Conservation (phyloP, 2,797 vertebrate species). For the Scleropages formosus region DNA sequence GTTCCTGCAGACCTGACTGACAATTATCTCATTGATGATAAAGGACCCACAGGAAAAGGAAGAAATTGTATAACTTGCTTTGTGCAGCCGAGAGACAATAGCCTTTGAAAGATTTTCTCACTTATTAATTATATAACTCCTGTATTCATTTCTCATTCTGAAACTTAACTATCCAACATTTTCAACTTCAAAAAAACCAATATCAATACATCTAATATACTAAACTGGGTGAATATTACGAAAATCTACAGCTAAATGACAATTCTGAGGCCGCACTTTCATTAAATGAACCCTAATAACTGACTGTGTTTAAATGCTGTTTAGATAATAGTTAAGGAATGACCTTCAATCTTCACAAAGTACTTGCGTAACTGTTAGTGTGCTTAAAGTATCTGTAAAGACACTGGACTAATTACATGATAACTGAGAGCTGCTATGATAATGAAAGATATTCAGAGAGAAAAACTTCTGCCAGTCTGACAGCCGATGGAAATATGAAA, state of each 20-base stretch:
- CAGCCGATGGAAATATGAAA: background rate
- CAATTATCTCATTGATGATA: slow-evolving; percentile 19
- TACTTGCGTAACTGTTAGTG: background rate
- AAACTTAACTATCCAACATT: slow-evolving; percentile 11
- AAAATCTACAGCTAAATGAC: background rate
- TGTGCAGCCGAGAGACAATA: background rate
- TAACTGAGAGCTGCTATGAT: background rate
- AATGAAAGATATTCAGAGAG: background rate
- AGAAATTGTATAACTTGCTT: background rate
- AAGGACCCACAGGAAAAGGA: background rate
- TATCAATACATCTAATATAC: slow-evolving; percentile 6
- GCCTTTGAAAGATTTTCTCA: slow-evolving; percentile 5
- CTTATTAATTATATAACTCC: background rate
- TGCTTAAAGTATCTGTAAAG: background rate
- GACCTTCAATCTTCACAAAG: slow-evolving; percentile 23
- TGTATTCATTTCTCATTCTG: background rate
- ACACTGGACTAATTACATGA: slow-evolving; percentile 6
- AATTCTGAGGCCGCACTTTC: background rate
- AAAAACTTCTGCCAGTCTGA: background rate
- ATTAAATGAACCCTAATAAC: background rate
- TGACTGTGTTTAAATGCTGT: background rate
- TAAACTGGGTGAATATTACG: background rate
- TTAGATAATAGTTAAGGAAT: background rate
- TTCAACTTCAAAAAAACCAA: background rate
- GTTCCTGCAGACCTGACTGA: slow-evolving; percentile 35